These are phyloP conservation scores for Chloroceryle amazona DNA, from an alignment of 2,797 vertebrate species.

Conservation along the genomic window DNA sequence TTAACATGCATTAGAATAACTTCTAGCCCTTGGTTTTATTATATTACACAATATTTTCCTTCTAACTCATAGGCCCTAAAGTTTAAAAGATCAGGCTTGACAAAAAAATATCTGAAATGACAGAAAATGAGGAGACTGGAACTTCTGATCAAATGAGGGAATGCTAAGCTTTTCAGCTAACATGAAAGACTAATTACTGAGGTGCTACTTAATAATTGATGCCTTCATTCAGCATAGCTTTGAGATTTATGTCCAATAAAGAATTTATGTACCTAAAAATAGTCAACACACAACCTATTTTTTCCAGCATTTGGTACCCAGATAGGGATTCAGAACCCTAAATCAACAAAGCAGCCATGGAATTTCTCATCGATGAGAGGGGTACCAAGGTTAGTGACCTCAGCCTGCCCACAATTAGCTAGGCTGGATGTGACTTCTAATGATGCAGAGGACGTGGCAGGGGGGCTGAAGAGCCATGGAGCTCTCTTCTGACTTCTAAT, in stretches of 20 bases:
- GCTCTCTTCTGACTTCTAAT: neutral
- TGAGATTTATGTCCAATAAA: slow-evolving; percentile 52
- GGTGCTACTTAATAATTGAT: slow-evolving; percentile 59
- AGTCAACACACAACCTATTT: slow-evolving; percentile 20
- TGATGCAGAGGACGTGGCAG: neutral
- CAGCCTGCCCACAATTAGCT: neutral
- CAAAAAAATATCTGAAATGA: slow-evolving; percentile 34
- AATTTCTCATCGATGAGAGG: neutral
- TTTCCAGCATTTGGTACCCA: neutral
- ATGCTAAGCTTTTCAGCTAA: slow-evolving; percentile 32
- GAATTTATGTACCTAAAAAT: slow-evolving; percentile 60
- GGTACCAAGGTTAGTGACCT: neutral
- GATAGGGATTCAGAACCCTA: neutral
- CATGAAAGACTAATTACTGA: slow-evolving; percentile 58
- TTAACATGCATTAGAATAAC: too few relatives aligned
- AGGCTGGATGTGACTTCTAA: neutral
- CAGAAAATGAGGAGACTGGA: neutral
- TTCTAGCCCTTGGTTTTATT: neutral
- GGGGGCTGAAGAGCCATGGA: neutral
- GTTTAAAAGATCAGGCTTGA: slow-evolving; percentile 42
- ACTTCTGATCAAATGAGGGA: slow-evolving; percentile 44
- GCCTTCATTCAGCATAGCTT: slow-evolving; percentile 1
- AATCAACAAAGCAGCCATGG: neutral
- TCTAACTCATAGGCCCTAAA: neutral
- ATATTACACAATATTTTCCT: slow-evolving; percentile 12